phyloP scores from a whole-genome alignment of 2,113 vertebrate genomes.

The Dicaeum eximium region DNA sequence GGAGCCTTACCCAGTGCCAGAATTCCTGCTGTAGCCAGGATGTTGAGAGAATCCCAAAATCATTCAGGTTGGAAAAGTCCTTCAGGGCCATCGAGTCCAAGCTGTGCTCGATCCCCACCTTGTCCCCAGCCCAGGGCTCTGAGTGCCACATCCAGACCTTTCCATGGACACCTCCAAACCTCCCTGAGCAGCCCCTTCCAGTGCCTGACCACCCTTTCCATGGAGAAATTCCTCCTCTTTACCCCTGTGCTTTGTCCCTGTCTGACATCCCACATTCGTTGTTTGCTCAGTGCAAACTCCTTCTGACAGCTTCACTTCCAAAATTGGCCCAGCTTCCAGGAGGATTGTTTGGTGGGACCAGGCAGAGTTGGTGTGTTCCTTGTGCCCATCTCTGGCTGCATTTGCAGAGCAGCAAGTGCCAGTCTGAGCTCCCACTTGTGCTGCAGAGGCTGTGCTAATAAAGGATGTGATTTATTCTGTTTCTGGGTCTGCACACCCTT shows the following conservation, averaged over 20 bases:
- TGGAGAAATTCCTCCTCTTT: neutral
- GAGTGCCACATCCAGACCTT: neutral
- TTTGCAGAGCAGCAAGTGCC: neutral
- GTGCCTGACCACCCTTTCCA: rapidly evolving
- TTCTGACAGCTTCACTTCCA: neutral
- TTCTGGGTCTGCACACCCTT: neutral
- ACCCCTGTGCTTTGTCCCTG: neutral
- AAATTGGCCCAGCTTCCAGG: neutral
- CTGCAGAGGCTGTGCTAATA: rapidly evolving
- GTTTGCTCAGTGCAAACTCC: neutral
- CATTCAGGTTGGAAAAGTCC: neutral
- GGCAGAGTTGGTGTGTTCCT: neutral
- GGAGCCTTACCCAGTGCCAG: neutral
- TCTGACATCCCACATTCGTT: neutral
- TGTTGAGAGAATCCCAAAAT: neutral
- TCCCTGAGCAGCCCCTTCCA: neutral
- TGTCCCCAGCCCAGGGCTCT: neutral
- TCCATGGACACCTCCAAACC: neutral
- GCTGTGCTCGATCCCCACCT: rapidly evolving
- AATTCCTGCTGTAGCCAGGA: neutral
- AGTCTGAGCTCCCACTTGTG: neutral
- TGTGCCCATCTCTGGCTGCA: rapidly evolving
- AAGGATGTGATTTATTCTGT: neutral
- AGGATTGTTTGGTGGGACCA: neutral
- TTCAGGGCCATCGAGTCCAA: neutral